Conservation (phyloP, 2,888 invertebrate species). For the Notodonta dromedarius region DNA sequence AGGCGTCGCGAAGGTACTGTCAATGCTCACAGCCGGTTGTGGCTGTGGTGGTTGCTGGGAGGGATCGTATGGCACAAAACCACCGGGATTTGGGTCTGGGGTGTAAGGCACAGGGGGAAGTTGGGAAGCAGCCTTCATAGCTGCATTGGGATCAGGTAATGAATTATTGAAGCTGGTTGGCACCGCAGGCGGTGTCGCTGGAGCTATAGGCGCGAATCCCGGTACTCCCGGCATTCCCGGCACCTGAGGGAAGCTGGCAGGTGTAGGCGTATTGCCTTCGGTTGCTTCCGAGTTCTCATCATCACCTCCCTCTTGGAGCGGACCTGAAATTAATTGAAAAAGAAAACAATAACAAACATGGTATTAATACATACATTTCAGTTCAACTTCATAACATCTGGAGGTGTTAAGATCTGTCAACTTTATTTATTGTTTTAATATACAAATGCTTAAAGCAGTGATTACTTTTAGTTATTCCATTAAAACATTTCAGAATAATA, state of each 20-base stretch:
- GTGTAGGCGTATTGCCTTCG: conserved; percentile 26
- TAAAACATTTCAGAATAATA: too few species aligned
- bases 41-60: conserved; percentile 62
- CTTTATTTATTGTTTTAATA: too few species aligned
- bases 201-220: conserved; percentile 49
- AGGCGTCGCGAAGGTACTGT: conserved; percentile 57
- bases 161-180: conserved; percentile 67
- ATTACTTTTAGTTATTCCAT: too few species aligned
- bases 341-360: not conserved
- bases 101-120: conserved; percentile 79
- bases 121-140: conserved; percentile 71
- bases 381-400: too few species aligned
- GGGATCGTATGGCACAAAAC: conserved; percentile 76
- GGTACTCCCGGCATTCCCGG: conserved; percentile 46
- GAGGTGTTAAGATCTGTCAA: too few species aligned
- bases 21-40: conserved; percentile 59
- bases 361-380: too few species aligned
- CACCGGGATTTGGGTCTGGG: conserved; percentile 77
- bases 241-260: conserved; percentile 28
- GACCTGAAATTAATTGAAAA: conserved; percentile 69
- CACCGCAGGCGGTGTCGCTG: conserved; percentile 60
- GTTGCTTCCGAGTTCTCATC: conserved; percentile 55
- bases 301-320: conserved; percentile 84
- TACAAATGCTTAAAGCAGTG: too few species aligned
- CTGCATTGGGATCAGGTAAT: conserved; percentile 69